phyloP scores from a whole-genome alignment of 2,113 vertebrate genomes.

The Pedetes capensis region DNA sequence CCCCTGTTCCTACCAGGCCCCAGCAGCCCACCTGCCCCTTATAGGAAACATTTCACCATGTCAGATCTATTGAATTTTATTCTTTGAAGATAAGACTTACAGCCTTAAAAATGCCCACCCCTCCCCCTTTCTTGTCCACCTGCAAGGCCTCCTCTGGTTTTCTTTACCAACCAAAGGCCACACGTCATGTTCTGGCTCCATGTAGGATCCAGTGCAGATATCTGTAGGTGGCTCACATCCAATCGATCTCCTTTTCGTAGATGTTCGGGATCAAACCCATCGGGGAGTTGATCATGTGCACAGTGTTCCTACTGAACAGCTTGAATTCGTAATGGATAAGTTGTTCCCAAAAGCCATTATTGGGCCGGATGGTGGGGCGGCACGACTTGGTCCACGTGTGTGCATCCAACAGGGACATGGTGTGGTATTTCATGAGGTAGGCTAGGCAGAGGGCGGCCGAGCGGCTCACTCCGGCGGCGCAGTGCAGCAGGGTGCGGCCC shows the following conservation, averaged over 20 bases:
- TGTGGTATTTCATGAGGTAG: conserved; percentile 84
- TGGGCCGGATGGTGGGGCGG: conserved; percentile 80
- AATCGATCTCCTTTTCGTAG: conserved; percentile 46
- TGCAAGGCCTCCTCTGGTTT: not conserved
- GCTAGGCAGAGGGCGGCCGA: conserved; percentile 83
- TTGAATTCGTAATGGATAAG: conserved; percentile 84
- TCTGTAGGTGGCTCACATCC: not conserved
- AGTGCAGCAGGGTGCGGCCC: conserved; percentile 83
- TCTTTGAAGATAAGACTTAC: not conserved
- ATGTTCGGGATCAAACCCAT: conserved; percentile 27
- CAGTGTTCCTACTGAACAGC: conserved; percentile 82
- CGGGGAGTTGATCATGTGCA: conserved; percentile 70
- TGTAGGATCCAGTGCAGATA: not conserved
- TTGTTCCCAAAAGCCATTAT: conserved; percentile 86
- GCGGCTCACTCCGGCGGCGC: conserved; percentile 80
- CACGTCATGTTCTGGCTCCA: not conserved
- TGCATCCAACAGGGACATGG: conserved; percentile 76
- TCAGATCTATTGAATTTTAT: conserved; percentile 26
- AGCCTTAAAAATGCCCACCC: not conserved
- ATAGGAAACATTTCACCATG: not conserved
- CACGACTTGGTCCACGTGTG: conserved; percentile 81
- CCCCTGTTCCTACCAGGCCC: not conserved
- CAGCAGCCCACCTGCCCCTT: not conserved
- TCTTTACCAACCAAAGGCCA: not conserved
- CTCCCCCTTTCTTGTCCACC: not conserved